Base-by-base conservation (phyloP, 2,888 invertebrate genomes). In the Pherbina coryleti region DNA sequence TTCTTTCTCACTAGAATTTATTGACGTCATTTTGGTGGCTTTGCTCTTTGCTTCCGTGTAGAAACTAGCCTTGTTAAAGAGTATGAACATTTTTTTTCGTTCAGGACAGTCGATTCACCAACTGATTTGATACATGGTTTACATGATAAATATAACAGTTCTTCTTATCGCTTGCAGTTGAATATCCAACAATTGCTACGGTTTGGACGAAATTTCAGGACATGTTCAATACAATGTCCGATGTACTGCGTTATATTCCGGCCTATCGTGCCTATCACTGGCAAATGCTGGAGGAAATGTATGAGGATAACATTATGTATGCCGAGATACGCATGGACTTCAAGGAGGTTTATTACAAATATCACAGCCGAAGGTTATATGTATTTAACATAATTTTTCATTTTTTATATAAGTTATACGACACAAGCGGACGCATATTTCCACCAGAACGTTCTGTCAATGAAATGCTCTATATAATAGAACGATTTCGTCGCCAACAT, bases 241-340 rank as follows among this genome's bases (percentile, higher is more conserved):
- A 91, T 72, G 84, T 92, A 62, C 82, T 92, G 3, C 87, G 86
- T 17, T 93, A 92, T 77, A 87, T 90, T 78, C 92, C 92, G 0
- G 91, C 92, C 0, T 92, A 91, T 84, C 91, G 91, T 75, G 90
- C 91, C 17, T 92, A 92, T 82, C 91, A 92, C 79, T 91, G 91
- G 83, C 91, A 91, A 79, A 87, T 91, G 55, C 88, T 94, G 4
- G 85, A 91, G 71, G 92, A 93, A 83, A 85, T 93, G 51, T 91
- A 91, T 80, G 89, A 91, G 0, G 94, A 94, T 83, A 93, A 93
- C 81, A 89, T 94, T 0, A 90, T 92, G 86, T 93, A 93, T 81
- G 85, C 92, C 0, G 94, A 94, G 85, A 81, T 93, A 7, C 90
- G 94, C 64, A 79, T 85, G 9, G 81, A 84, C 28, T 81, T 87